These are phyloP conservation scores for Gasteruption jaculator DNA, from an alignment of 2,888 invertebrate species.

Conservation along the genomic window DNA sequence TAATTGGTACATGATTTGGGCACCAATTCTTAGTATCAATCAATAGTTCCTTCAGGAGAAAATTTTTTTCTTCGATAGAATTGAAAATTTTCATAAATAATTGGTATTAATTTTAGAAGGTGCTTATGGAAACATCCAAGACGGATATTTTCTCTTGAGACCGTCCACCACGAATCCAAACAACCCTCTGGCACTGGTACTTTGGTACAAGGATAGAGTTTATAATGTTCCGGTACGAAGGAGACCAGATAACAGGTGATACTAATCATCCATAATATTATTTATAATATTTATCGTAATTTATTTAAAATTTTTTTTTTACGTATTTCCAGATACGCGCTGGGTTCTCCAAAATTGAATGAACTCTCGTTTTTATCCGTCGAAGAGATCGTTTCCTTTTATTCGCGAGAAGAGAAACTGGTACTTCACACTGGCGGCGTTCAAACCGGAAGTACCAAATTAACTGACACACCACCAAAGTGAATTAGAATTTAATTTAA, in stretches of 20 bases:
- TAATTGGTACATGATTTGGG: too few species aligned
- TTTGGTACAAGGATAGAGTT: constrained; percentile 46
- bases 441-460: constrained; percentile 39
- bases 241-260: constrained; percentile 45
- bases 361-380: constrained; percentile 45
- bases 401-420: constrained; percentile 42
- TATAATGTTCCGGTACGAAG: constrained; percentile 50
- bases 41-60: too few species aligned
- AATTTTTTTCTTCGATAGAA: too few species aligned
- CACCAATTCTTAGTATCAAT: too few species aligned
- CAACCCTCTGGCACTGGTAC: constrained; percentile 49
- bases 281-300: too few species aligned
- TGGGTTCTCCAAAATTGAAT: constrained; percentile 47
- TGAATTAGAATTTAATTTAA: constrained; percentile 21
- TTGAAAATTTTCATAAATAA: background rate
- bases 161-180: constrained; percentile 45
- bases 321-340: constrained; percentile 38
- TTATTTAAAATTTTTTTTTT: constrained; percentile 4
- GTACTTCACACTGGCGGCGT: constrained; percentile 41
- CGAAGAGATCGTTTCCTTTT: constrained; percentile 45
- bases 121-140: constrained; percentile 37
- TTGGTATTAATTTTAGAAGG: constrained; percentile 24
- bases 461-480: constrained; percentile 44
- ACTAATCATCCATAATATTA: background rate
- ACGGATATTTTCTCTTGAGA: constrained; percentile 48